Base-by-base conservation (phyloP, 2,113 vertebrate species). In the Cheirogaleus medius region DNA sequence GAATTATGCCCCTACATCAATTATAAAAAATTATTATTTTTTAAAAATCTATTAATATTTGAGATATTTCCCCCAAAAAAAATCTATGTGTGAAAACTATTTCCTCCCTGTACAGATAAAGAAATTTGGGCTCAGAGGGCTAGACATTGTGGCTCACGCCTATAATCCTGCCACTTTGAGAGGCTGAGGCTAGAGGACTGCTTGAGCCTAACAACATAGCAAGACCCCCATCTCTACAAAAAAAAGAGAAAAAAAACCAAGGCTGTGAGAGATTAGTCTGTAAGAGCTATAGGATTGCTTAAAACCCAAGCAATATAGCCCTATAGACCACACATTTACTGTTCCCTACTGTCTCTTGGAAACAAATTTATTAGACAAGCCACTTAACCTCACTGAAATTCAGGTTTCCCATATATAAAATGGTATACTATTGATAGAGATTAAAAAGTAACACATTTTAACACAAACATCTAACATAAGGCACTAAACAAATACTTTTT, bases 331-430 rank as follows among this genome's bases (percentile, higher is more conserved):
- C 29, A 77, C 4, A 52, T 27, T 39, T 47, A 60, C n/a, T 87
- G 9, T n/a, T 77, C 47, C 23, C 10, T 23, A 17, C 13, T 63
- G 25, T 47, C 49, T 71, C 39, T 54, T 13, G 32, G 49, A 94
- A 87, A 37, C 37, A 71, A 89, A 92, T 29, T 97, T 47, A 49
- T 83, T 91, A 85, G 66, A 81, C 14, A 81, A 82, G 20, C 34
- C 64, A 42, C 37, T 86, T 32, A 94, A 44, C 29, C 13, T 68
- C 44, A 76, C 32, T 64, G 21, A 87, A 82, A 68, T 60, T 76
- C 64, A 63, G 58, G 18, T 63, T 73, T 56, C 58, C 64, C n/a
- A 39, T 27, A 20, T 17, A 74, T 64, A 80, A 54, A 93, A 73
- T 63, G 42, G 17, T 42, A 49, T 5, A 56, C 37, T 39, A 92